Evolutionary conservation across 2,113 vertebrate species (phyloP).

Genomic region (Crotophaga sulcirostris): DNA sequence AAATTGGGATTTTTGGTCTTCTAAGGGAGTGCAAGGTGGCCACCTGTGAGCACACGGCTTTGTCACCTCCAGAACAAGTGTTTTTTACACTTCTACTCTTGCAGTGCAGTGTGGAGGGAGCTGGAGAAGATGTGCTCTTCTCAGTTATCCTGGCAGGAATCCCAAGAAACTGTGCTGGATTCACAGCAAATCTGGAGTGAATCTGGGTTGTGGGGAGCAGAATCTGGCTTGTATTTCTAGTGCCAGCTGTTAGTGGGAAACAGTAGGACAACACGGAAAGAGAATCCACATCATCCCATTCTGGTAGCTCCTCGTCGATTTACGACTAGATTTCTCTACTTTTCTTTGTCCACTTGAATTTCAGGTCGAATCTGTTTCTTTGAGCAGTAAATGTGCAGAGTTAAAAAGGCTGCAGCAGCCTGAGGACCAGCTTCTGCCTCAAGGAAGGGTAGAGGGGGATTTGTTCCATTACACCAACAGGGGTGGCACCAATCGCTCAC

Average conservation of each 20-base stretch:
- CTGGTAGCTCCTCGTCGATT: neutral
- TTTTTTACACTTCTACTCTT: neutral
- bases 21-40: rapidly evolving
- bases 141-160: neutral
- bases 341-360: neutral
- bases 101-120: neutral
- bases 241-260: neutral
- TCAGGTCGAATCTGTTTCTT: neutral
- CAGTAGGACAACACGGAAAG: neutral
- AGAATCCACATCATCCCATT: neutral
- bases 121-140: neutral
- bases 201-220: neutral
- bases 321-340: neutral
- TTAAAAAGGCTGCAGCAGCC: neutral
- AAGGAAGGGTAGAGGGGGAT: neutral
- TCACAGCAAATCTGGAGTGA: neutral
- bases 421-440: neutral
- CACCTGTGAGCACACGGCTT: neutral
- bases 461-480: rapidly evolving
- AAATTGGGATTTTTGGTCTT: neutral
- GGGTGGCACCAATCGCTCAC: neutral
- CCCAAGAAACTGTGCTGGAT: neutral
- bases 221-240: neutral
- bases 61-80: neutral
- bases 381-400: neutral